A percentile compares a stretch with the other conserved stretches of the same genome.
These are phyloP conservation scores for Hirudinaria manillensis DNA, from an alignment of 2,888 invertebrate genomes.

Conservation along the genomic window DNA sequence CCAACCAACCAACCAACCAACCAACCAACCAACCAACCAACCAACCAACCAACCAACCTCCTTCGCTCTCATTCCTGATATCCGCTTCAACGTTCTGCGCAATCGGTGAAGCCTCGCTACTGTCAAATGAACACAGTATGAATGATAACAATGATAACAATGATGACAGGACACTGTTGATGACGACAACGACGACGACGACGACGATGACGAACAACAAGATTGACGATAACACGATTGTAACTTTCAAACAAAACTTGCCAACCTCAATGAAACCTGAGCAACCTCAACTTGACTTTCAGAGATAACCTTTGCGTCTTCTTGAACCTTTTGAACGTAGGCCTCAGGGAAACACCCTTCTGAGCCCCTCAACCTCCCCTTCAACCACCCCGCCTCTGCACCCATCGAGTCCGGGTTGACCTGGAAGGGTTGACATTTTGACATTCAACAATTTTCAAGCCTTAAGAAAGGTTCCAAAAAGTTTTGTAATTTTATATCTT, in stretches of 20 bases:
- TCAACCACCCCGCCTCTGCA: constrained; percentile 85
- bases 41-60: background rate
- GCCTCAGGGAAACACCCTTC: constrained; percentile 96
- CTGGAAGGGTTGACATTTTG: constrained; percentile 38
- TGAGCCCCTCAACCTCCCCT: constrained; percentile 58
- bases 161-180: constrained; percentile 25
- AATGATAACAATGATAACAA: constrained; percentile 26
- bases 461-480: background rate
- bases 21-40: too few species aligned
- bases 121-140: background rate
- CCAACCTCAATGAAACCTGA: too few species aligned
- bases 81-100: background rate
- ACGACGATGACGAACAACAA: background rate
- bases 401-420: constrained; percentile 65
- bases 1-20: too few species aligned
- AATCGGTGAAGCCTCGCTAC: too few species aligned
- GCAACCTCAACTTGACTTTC: too few species aligned
- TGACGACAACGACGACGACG: constrained; percentile 24
- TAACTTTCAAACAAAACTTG: too few species aligned
- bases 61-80: background rate
- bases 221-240: background rate
- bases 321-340: constrained; percentile 60
- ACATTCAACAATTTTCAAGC: background rate
- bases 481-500: background rate
- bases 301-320: background rate